These are phyloP conservation scores for Gymnopithys bicolor DNA, from an alignment of 2,797 vertebrate genomes.

Conservation along the genomic window DNA sequence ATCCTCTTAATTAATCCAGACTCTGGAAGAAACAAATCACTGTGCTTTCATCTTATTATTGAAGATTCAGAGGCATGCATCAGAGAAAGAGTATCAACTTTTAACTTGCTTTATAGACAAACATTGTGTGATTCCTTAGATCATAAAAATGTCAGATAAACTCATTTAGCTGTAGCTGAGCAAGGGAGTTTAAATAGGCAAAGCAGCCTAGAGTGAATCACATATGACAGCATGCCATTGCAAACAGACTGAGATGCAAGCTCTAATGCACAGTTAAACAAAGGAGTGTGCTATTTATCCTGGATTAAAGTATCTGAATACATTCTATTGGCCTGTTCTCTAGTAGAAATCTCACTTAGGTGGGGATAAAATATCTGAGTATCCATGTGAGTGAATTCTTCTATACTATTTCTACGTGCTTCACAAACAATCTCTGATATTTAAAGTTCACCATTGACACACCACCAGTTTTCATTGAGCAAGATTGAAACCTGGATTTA, in stretches of 20 bases:
- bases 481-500: neutral
- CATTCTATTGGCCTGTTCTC: neutral
- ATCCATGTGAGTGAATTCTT: neutral
- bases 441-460: neutral
- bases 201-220: neutral
- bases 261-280: neutral
- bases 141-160: neutral
- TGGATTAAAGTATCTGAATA: neutral
- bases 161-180: neutral
- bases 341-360: neutral
- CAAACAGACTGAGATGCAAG: neutral
- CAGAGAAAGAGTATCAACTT: neutral
- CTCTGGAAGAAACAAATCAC: neutral
- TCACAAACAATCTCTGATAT: neutral
- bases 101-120: neutral
- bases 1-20: neutral
- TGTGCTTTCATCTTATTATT: neutral
- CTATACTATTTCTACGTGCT: neutral
- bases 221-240: neutral
- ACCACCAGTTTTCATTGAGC: neutral
- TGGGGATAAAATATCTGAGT: neutral
- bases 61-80: neutral
- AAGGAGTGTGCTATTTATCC: neutral
- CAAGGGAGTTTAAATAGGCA: neutral
- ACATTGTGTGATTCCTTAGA: neutral